phyloP scores from a whole-genome alignment of 2,113 vertebrate genomes.

The Desmodus rotundus region DNA sequence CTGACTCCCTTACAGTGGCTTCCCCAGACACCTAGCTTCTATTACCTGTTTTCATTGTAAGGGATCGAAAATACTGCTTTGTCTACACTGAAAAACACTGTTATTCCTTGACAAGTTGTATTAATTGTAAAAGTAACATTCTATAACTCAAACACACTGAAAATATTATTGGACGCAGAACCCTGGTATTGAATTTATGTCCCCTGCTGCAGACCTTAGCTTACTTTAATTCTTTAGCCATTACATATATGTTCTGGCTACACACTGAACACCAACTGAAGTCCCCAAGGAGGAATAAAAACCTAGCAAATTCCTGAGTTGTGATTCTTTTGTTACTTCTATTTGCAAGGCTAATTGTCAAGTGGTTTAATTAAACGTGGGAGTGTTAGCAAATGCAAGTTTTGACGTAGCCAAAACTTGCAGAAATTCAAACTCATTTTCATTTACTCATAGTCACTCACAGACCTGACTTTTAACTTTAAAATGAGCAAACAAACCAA shows the following conservation, averaged over 20 bases:
- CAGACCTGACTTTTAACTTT: constrained; percentile 31
- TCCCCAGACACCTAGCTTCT: neutral
- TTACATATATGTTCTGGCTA: constrained; percentile 59
- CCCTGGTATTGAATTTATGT: constrained; percentile 46
- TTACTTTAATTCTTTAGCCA: constrained; percentile 60
- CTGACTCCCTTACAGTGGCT: constrained; percentile 2
- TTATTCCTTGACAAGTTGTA: neutral
- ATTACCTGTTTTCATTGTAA: constrained; percentile 18
- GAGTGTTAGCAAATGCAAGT: neutral
- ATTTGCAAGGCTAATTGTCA: constrained; percentile 53
- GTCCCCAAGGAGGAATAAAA: constrained; percentile 60
- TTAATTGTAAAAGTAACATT: constrained; percentile 14
- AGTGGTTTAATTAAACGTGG: neutral
- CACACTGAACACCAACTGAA: constrained; percentile 58
- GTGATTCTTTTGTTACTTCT: constrained; percentile 39
- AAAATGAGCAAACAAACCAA: neutral
- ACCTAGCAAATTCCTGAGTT: constrained; percentile 38
- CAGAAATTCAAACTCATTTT: constrained; percentile 20
- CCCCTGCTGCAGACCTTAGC: constrained; percentile 69
- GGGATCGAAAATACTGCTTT: constrained; percentile 46
- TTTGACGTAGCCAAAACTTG: constrained; percentile 12
- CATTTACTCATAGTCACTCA: constrained; percentile 25
- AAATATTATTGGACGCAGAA: constrained; percentile 34
- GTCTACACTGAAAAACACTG: constrained; percentile 38
- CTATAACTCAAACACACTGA: constrained; percentile 51